Percentiles rank a stretch among this genome's conserved stretches.
Conservation (phyloP, 2,888 invertebrate species). For the Papilio gigon region DNA sequence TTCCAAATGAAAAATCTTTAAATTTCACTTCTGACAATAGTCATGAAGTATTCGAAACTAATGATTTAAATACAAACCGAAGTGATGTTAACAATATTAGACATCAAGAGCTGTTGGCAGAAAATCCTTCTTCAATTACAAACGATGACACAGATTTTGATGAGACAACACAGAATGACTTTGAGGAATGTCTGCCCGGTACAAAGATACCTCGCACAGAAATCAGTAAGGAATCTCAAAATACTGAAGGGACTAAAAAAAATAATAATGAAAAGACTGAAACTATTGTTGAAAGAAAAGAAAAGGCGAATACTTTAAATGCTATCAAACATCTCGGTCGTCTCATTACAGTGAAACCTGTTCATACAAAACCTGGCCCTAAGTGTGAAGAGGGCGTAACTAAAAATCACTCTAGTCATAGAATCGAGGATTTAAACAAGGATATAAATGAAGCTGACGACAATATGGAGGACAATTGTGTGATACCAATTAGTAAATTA, state of each 20-base stretch:
- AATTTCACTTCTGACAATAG: neutral
- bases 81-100: neutral
- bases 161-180: slow-evolving; percentile 19
- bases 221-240: slow-evolving; percentile 12
- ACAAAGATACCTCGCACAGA: slow-evolving; percentile 26
- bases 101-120: neutral
- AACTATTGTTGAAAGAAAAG: slow-evolving; percentile 26
- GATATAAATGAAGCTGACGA: slow-evolving; percentile 9
- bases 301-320: slow-evolving; percentile 28
- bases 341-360: slow-evolving; percentile 64
- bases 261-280: slow-evolving; percentile 38
- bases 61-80: neutral
- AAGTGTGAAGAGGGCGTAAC: slow-evolving; percentile 2
- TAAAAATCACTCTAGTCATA: slow-evolving; percentile 7
- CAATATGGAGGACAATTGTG: slow-evolving; percentile 15
- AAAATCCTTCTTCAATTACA: neutral
- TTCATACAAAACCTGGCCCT: slow-evolving; percentile 38
- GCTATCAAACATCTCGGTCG: slow-evolving; percentile 65
- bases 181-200: slow-evolving; percentile 35
- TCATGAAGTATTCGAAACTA: neutral
- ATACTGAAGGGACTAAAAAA: slow-evolving; percentile 20
- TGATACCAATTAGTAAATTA: slow-evolving; percentile 12
- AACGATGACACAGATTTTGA: neutral
- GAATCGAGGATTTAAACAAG: slow-evolving; percentile 22
- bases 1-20: neutral